Conservation (phyloP, 37 sponge, comb jelly and placozoan species). For the Chondrilla cf. caribensis region DNA sequence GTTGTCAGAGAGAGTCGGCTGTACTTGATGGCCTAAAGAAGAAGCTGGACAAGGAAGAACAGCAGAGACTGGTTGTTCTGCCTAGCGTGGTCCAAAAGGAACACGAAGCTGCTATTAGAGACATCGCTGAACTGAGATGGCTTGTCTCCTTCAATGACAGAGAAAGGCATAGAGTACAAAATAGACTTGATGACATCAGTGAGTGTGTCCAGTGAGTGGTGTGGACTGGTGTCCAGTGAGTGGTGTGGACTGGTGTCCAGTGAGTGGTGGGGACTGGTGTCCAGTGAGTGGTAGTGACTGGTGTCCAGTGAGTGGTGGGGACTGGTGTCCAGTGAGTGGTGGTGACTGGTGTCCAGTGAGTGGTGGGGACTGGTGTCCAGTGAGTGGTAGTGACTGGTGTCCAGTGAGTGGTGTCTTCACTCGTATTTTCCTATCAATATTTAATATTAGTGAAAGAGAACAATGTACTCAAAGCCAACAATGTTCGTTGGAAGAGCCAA, state of each 20-base stretch:
- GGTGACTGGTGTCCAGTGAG: no score
- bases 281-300: no score
- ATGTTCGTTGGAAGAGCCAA: not conserved
- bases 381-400: no score
- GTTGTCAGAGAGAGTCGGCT: not conserved
- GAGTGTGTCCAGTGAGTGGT: no score
- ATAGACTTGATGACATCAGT: not conserved
- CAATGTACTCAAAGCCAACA: not conserved
- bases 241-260: no score
- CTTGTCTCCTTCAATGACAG: constrained; percentile 26
- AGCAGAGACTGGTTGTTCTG: constrained; percentile 6
- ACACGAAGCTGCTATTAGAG: constrained; percentile 53
- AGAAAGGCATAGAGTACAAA: not conserved
- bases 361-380: no score
- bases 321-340: no score
- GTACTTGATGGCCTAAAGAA: not conserved
- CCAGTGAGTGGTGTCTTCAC: not conserved
- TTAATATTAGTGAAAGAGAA: not conserved
- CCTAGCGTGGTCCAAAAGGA: constrained; percentile 31
- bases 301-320: no score
- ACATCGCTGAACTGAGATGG: constrained; percentile 63
- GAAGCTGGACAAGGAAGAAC: not conserved
- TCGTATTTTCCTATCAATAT: not conserved
- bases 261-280: no score
- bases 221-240: no score